Base-by-base conservation (phyloP, 1,140 invertebrate genomes). In the Adelges cooleyi region DNA sequence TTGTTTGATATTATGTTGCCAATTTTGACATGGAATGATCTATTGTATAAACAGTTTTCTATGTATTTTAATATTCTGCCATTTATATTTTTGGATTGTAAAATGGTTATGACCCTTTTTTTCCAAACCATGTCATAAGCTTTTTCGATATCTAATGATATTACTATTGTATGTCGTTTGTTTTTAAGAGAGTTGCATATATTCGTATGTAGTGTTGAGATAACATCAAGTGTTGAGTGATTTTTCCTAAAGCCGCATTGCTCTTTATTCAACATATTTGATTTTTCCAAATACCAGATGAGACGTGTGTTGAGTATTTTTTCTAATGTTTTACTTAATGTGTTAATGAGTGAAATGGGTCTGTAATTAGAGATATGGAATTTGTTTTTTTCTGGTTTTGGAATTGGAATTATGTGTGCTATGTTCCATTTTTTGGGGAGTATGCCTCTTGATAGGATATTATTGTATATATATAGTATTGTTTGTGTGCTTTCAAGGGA, bases 291-390 rank as follows among this genome's bases (percentile, higher is more conserved):
- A 18, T 23, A 5, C n/a, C 51, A 67, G 11, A 56, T 46, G 9
- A 67, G 40, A n/a, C 66, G 18, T 6, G 2, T 13, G 18, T 67
- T 56, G 8, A 67, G 27, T 27, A 67, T 56, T 54, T 65, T 65
- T 18, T 65, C 62, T 1, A 65, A n/a, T 8, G 29, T 44, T 67
- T 67, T 56, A 13, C 17, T 13, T 5, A 53, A 10, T 15, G 22
- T 44, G 22, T 25, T 46, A 4, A 56, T 9, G 10, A 67, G 23
- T 8, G 66, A 46, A 15, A 67, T 67, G 20, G 66, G 36, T 0
- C 53, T 18, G 29, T 56, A 67, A n/a, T 33, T 59, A 27, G 23
- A 20, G 6, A 2, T 3, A 5, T 23, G 13, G 11, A 29, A 15
- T 18, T 22, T 29, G 22, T 67, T 20, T 59, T 67, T 49, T 15